Evolutionary conservation across 2,888 invertebrate genomes (phyloP).

Genomic region (Caenorhabditis afra): DNA sequence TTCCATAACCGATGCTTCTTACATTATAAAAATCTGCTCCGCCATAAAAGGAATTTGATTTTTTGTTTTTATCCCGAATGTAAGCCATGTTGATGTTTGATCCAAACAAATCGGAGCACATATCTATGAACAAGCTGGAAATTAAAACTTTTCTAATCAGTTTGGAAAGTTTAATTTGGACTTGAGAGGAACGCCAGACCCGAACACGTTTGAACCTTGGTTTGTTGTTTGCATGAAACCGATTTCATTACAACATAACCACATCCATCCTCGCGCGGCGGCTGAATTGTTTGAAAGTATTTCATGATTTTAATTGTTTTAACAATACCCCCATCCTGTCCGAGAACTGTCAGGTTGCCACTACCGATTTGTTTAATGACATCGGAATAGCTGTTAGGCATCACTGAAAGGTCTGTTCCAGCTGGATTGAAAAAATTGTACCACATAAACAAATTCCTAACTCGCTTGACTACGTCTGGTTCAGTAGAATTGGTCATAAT

Average conservation of each 20-base stretch:
- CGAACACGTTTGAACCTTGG: conserved; percentile 69
- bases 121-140: conserved; percentile 71
- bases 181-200: conserved; percentile 69
- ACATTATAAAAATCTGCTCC: conserved; percentile 65
- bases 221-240: conserved; percentile 75
- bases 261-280: conserved; percentile 71
- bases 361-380: conserved; percentile 44
- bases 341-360: conserved; percentile 45
- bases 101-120: conserved; percentile 74
- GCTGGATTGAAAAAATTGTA: conserved; percentile 54
- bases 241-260: conserved; percentile 77
- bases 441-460: conserved; percentile 57
- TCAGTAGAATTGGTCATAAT: conserved; percentile 62
- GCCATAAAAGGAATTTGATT: conserved; percentile 64
- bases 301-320: too few relatives aligned
- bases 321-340: conserved; percentile 44
- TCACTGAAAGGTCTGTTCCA: conserved; percentile 24
- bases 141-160: background rate
- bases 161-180: conserved; percentile 17
- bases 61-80: conserved; percentile 50
- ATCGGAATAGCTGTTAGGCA: conserved; percentile 62
- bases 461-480: conserved; percentile 42
- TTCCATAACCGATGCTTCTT: too few relatives aligned
- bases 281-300: conserved; percentile 18
- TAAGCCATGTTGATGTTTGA: conserved; percentile 48